Percentiles rank a stretch among this genome's conserved stretches.
phyloP scores from a whole-genome alignment of 2,797 vertebrate genomes.

The Buphagus erythrorhynchus region DNA sequence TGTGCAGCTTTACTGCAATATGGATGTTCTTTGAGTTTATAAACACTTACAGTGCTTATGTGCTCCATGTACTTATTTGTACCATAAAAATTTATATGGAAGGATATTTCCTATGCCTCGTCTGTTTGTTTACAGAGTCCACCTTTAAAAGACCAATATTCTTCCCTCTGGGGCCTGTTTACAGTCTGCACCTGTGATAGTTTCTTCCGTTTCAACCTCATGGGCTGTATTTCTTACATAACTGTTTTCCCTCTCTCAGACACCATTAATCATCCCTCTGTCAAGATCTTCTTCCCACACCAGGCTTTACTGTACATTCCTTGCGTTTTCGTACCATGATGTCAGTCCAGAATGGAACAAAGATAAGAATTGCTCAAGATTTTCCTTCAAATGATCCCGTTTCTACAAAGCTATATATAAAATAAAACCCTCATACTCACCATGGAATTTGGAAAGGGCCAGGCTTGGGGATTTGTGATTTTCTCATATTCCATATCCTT shows the following conservation, averaged over 20 bases:
- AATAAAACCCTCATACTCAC: neutral
- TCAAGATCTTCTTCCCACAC: conserved; percentile 55
- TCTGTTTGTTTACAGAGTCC: conserved; percentile 43
- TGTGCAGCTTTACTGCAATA: conserved; percentile 21
- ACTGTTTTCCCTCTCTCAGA: conserved; percentile 57
- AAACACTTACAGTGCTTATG: conserved; percentile 13
- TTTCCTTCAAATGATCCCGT: conserved; percentile 20
- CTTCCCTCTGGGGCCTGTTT: conserved; percentile 19
- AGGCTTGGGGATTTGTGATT: neutral
- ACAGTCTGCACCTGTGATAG: conserved; percentile 54
- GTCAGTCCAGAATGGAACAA: conserved; percentile 48
- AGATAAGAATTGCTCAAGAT: conserved; percentile 45
- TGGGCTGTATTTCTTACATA: conserved; percentile 62
- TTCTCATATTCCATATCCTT: neutral
- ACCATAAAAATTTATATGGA: conserved; percentile 31
- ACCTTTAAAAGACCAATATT: conserved; percentile 33
- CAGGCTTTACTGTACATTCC: conserved; percentile 64
- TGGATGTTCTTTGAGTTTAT: conserved; percentile 19
- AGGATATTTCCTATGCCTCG: conserved; percentile 23
- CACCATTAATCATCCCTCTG: conserved; percentile 57
- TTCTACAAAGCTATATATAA: conserved; percentile 17
- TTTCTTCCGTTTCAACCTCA: conserved; percentile 45
- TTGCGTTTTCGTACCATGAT: neutral
- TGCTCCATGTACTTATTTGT: neutral
- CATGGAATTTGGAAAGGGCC: neutral